These are phyloP conservation scores for Paratrypauchen microcephalus DNA, from an alignment of 2,797 vertebrate genomes.

Conservation along the genomic window DNA sequence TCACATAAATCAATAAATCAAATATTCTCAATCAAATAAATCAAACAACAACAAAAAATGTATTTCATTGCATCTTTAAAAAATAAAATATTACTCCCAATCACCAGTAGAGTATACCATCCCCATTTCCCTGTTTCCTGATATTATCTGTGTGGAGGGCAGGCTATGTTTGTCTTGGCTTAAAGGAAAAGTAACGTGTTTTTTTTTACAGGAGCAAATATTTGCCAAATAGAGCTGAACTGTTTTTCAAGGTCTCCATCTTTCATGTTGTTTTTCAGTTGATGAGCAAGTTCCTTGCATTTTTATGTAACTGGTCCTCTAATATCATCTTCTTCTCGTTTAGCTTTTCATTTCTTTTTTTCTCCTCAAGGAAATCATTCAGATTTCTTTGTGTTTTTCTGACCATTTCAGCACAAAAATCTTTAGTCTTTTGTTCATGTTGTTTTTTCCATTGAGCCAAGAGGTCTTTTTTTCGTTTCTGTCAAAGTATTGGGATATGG, in stretches of 20 bases:
- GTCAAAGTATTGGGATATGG: constrained; percentile 25
- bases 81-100: not conserved
- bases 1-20: too few species aligned
- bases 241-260: constrained; percentile 4
- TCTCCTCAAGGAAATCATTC: constrained; percentile 39
- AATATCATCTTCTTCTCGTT: constrained; percentile 21
- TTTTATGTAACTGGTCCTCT: constrained; percentile 12
- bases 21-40: not conserved
- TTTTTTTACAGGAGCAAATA: not conserved
- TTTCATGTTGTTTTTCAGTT: constrained; percentile 7
- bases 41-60: too few species aligned
- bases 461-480: constrained; percentile 15
- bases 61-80: too few species aligned
- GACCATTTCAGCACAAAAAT: constrained; percentile 26
- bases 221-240: constrained; percentile 10
- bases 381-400: constrained; percentile 24
- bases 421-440: constrained; percentile 36
- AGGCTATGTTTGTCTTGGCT: not conserved
- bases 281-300: constrained; percentile 36
- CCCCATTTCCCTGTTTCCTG: not conserved
- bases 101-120: not conserved
- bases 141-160: not conserved
- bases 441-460: constrained; percentile 32
- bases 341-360: constrained; percentile 21
- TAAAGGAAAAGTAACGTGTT: too few species aligned